Evolutionary conservation across 2,888 invertebrate genomes (phyloP).

Genomic region (Eupithecia centaureata): DNA sequence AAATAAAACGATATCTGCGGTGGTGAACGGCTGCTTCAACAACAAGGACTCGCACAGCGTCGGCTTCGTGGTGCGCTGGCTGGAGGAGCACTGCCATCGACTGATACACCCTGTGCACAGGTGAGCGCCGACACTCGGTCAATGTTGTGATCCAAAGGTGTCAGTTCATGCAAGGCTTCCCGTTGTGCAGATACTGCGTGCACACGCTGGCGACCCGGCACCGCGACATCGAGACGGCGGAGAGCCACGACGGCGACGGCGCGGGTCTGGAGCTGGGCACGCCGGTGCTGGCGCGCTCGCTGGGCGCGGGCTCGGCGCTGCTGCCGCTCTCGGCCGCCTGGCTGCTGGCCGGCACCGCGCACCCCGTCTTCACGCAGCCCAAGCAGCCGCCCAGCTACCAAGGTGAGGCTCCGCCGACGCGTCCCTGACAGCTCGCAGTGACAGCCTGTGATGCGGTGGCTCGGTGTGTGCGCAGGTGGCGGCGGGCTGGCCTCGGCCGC

Average conservation of each 20-base stretch:
- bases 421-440: too few relatives aligned
- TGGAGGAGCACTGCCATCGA: constrained; percentile 90
- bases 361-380: constrained; percentile 27
- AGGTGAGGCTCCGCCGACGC: too few relatives aligned
- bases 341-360: constrained; percentile 85
- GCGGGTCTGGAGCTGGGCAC: constrained; percentile 89
- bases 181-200: constrained; percentile 70
- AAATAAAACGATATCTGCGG: constrained; percentile 88
- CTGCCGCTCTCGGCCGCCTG: constrained; percentile 88
- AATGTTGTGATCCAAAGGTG: too few relatives aligned
- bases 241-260: constrained; percentile 54
- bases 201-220: constrained; percentile 83
- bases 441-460: too few relatives aligned
- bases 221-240: constrained; percentile 74
- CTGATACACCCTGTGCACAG: constrained; percentile 90
- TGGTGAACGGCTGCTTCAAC: constrained; percentile 92
- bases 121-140: too few relatives aligned
- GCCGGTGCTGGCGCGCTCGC: constrained; percentile 84
- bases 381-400: constrained; percentile 27
- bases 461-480: constrained; percentile 61
- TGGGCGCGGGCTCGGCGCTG: constrained; percentile 61
- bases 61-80: constrained; percentile 92
- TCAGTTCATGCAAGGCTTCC: too few relatives aligned
- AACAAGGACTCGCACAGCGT: constrained; percentile 89
- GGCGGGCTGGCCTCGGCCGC: constrained; percentile 80